Conservation (phyloP, 2,888 invertebrate genomes). For the Scelioninae gen. 2 region DNA sequence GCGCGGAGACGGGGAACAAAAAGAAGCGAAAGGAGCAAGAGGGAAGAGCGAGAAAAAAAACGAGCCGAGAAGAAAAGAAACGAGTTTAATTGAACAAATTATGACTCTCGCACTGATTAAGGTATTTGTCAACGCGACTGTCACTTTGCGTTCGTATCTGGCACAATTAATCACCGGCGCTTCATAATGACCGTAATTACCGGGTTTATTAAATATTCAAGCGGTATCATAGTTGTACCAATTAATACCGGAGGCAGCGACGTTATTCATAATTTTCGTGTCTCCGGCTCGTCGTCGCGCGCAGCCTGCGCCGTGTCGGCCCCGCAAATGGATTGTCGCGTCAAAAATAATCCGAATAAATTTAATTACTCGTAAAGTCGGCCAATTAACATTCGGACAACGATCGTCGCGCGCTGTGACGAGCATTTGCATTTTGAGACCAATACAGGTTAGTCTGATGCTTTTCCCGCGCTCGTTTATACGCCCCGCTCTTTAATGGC, state of each 20-base stretch:
- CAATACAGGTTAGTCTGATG: neutral
- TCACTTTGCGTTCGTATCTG: slow-evolving; percentile 10
- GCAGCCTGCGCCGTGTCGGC: neutral
- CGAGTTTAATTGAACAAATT: slow-evolving; percentile 12
- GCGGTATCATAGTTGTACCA: slow-evolving; percentile 4
- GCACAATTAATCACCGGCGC: slow-evolving; percentile 25
- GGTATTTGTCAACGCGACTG: slow-evolving; percentile 19
- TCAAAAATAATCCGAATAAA: slow-evolving; percentile 8
- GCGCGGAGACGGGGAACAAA: too few relatives aligned
- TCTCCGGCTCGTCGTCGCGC: neutral
- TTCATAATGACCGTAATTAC: slow-evolving; percentile 32
- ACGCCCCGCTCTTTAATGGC: slow-evolving; percentile 9
- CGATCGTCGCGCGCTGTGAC: slow-evolving; percentile 2
- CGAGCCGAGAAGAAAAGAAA: neutral
- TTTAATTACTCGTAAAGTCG: slow-evolving; percentile 11
- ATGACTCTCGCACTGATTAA: slow-evolving; percentile 15
- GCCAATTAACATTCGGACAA: slow-evolving; percentile 11
- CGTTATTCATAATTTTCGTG: slow-evolving; percentile 4
- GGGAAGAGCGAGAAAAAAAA: too few relatives aligned
- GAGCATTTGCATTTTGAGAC: slow-evolving; percentile 30
- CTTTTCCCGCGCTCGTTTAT: neutral
- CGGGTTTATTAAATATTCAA: slow-evolving; percentile 40
- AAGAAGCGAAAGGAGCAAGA: neutral
- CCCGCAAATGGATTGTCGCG: neutral
- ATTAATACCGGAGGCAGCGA: neutral